Evolutionary conservation across 2,888 invertebrate species (phyloP), one percentile per base, ranked within the genome.

Genomic region (Bedellia somnulentella): DNA sequence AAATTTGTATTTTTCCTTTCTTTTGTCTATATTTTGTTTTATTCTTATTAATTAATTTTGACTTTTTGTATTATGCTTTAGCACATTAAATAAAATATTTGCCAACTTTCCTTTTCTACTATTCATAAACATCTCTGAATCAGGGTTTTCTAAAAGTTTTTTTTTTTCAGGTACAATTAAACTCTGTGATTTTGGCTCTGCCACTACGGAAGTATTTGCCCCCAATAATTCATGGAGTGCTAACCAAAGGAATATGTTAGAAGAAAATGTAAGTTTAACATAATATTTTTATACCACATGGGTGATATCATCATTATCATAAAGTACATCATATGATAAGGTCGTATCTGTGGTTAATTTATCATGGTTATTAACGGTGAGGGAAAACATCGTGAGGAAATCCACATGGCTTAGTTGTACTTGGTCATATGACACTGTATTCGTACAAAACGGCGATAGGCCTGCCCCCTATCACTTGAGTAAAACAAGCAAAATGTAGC

Each of bases 171-270:
- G 77, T 60, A 63, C 78, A 47, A 83, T 98, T 27, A 98, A 97
- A 63, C 76, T 98, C 38, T 99, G 98, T 76, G 98, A 98, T 77
- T 98, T 98, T 75, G 98, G 98, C 15, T 96, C 96, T 39, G 89
- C 95, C 2, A 94, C 95, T 9, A 86, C 85, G 9, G 87, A 92
- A 51, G 75, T 83, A 29, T 88, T 85, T 56, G 58, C 82, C 29
- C 96, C 96, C 6, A 92, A 94, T 59, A 80, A 87, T 14, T 85
- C 87, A 25, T 98, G 98, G 98, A 89, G 88, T 48, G 93, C 93
- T 22, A 88, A 91, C 54, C 91, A 92, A 70, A 81, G 96, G 46
- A 87, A 91, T 42, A 81, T 87, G 52, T 79, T 97, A 35, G 97
- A 97, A 71, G 98, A 98, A 80, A 93, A 90, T 78, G 93, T 93